Evolutionary conservation across 2,888 invertebrate genomes (phyloP).

Genomic region (Cataglyphis albicans): DNA sequence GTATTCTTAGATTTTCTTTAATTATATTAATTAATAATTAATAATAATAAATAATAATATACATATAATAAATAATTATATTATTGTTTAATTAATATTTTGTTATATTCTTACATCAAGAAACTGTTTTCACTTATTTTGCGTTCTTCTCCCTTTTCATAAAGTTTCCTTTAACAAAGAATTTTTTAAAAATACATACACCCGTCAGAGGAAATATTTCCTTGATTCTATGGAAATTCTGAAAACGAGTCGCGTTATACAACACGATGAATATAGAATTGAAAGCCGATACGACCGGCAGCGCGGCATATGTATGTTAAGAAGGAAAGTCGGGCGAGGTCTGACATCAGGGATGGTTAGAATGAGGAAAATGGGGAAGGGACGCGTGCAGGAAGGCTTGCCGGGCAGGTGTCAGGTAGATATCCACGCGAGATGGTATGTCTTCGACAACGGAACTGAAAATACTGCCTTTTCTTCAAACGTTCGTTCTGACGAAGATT

Average conservation of each 20-base stretch:
- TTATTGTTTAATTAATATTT: neutral
- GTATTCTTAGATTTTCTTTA: neutral
- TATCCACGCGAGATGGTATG: constrained; percentile 13
- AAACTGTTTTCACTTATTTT: neutral
- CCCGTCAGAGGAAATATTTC: neutral
- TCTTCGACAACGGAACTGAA: constrained; percentile 10
- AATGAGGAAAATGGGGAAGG: neutral
- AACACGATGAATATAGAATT: constrained; percentile 2
- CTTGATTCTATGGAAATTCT: neutral
- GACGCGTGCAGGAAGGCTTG: neutral
- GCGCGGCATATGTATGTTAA: constrained; percentile 32
- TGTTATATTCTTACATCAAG: neutral
- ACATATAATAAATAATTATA: neutral
- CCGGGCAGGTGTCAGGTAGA: neutral
- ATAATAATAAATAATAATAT: neutral
- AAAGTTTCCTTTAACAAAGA: neutral
- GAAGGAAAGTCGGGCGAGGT: constrained; percentile 30
- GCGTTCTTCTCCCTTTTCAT: neutral
- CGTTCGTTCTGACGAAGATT: neutral
- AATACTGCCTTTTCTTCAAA: constrained; percentile 1
- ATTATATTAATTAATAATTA: neutral
- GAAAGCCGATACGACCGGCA: constrained; percentile 43
- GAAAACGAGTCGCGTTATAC: neutral
- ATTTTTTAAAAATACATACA: neutral
- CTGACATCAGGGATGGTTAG: neutral